A percentile compares a stretch with the other conserved stretches of the same genome.
phyloP scores from a whole-genome alignment of 1,140 invertebrate genomes.

The honey bee (Apis mellifera) region DNA sequence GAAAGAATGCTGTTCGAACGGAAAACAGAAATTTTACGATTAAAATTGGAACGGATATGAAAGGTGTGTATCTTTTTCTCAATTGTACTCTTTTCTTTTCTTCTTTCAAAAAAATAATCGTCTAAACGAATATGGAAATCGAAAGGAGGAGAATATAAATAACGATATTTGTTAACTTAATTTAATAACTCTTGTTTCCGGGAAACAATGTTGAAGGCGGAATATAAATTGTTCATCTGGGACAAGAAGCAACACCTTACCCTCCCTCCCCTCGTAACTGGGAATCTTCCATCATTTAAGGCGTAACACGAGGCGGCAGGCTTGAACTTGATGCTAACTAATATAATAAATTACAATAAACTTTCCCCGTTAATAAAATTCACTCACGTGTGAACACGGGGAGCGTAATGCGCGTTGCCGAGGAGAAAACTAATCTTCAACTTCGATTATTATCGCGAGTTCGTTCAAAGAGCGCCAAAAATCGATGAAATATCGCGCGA shows the following conservation, averaged over 20 bases:
- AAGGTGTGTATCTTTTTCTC: no score
- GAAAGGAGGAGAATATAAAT: no score
- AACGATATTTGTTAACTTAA: background rate
- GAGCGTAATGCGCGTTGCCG: background rate
- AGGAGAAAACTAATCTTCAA: no score
- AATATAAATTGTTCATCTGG: constrained; percentile 10
- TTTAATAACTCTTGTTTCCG: background rate
- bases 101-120: no score
- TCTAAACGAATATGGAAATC: no score
- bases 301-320: background rate
- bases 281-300: constrained; percentile 16
- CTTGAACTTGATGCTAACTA: constrained; percentile 10
- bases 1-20: no score
- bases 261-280: background rate
- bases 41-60: no score
- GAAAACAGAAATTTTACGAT: no score
- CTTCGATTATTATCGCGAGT: background rate
- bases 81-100: no score
- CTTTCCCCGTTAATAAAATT: background rate
- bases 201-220: background rate
- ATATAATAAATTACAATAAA: constrained; percentile 21
- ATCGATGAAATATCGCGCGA: background rate
- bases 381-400: no score
- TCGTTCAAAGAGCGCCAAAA: background rate
- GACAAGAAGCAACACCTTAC: background rate